phyloP scores from a whole-genome alignment of 2,888 invertebrate species.

The Acrobasis consociella region DNA sequence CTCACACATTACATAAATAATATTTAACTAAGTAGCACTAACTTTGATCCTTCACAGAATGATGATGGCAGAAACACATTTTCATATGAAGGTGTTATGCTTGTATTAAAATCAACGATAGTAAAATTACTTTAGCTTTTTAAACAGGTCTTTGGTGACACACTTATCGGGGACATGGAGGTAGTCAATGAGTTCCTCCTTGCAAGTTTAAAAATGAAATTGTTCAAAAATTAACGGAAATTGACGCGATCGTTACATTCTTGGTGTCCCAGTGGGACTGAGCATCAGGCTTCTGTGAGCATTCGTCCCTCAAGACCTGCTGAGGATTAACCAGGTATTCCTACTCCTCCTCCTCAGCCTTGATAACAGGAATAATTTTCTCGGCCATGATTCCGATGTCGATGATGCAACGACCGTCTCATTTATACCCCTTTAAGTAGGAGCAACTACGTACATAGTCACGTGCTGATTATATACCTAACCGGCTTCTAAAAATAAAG shows the following conservation, averaged over 20 bases:
- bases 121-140: constrained; percentile 85
- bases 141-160: constrained; percentile 89
- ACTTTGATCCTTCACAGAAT: constrained; percentile 30
- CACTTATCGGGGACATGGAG: constrained; percentile 96
- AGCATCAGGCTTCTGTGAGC: constrained; percentile 85
- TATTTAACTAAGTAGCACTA: constrained; percentile 59
- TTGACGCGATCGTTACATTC: constrained; percentile 95
- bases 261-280: constrained; percentile 85
- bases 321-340: constrained; percentile 92
- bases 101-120: constrained; percentile 34
- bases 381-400: constrained; percentile 67
- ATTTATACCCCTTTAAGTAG: too few species aligned
- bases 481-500: too few species aligned
- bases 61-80: constrained; percentile 16
- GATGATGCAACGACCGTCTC: constrained; percentile 70
- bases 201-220: too few species aligned
- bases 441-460: too few species aligned
- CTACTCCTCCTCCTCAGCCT: constrained; percentile 84
- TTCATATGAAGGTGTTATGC: constrained; percentile 25
- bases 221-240: constrained; percentile 90
- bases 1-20: constrained; percentile 57
- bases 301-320: constrained; percentile 86
- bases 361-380: constrained; percentile 83
- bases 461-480: too few species aligned
- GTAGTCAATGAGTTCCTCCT: constrained; percentile 96